Conservation (phyloP, 1,140 invertebrate genomes). For the Scylla paramamosain region DNA sequence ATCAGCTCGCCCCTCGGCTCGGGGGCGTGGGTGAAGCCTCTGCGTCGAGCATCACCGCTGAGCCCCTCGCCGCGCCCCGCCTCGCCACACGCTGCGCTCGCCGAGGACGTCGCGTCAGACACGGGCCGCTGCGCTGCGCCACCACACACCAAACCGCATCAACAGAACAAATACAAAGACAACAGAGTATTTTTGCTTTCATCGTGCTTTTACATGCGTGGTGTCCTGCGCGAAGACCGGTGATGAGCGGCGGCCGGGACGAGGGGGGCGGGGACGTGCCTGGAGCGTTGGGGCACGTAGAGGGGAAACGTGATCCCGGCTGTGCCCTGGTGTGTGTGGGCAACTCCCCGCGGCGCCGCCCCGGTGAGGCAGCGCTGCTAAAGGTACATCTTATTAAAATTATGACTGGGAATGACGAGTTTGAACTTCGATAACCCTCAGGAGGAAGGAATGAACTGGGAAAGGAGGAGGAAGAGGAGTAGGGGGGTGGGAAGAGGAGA, state of each 20-base stretch:
- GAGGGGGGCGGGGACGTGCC: neutral
- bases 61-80: neutral
- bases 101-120: neutral
- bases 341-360: neutral
- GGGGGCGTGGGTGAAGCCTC: neutral
- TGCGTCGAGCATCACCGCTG: neutral
- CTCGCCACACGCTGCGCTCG: neutral
- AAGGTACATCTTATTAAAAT: constrained; percentile 10
- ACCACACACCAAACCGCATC: neutral
- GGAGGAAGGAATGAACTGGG: constrained; percentile 34
- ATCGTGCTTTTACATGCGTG: neutral
- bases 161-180: neutral
- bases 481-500: neutral
- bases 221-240: neutral
- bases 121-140: too few species aligned
- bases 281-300: neutral
- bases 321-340: neutral
- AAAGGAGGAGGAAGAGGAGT: neutral
- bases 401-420: constrained; percentile 66
- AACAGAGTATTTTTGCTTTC: neutral
- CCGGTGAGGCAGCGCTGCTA: neutral
- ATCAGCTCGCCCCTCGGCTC: too few species aligned
- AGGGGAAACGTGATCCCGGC: neutral
- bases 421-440: constrained; percentile 68
- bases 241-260: neutral